These are phyloP conservation scores for Nephrotoma guestfalica DNA, from an alignment of 2,888 invertebrate species.

Conservation along the genomic window DNA sequence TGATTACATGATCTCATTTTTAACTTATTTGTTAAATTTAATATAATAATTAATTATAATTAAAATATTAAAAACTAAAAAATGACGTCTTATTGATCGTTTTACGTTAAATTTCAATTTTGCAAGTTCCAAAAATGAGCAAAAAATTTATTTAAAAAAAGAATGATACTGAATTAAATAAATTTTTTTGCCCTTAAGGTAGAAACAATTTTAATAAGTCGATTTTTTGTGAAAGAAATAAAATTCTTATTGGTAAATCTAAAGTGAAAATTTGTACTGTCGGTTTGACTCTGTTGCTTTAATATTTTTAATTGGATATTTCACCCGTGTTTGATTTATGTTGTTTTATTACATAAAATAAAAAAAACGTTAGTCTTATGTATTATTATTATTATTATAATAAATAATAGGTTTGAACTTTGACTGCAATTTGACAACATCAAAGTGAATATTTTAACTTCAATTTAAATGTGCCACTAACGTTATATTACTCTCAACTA, in stretches of 20 bases:
- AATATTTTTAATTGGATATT: neutral
- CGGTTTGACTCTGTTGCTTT: neutral
- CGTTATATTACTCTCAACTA: neutral
- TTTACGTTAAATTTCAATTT: neutral
- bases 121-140: neutral
- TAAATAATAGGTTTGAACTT: neutral
- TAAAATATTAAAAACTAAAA: neutral
- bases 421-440: neutral
- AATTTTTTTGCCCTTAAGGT: neutral
- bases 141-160: neutral
- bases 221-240: neutral
- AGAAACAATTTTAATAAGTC: neutral
- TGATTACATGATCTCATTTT: neutral
- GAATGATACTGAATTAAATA: neutral
- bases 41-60: neutral
- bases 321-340: neutral
- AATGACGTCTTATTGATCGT: neutral
- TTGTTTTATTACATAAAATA: neutral
- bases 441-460: neutral
- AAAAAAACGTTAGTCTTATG: neutral
- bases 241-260: neutral
- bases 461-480: neutral
- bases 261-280: neutral
- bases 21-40: neutral
- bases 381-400: neutral